Percentiles rank a stretch among this genome's conserved stretches.
Conservation (phyloP, 2,113 vertebrate genomes). For the Bombycilla garrulus region DNA sequence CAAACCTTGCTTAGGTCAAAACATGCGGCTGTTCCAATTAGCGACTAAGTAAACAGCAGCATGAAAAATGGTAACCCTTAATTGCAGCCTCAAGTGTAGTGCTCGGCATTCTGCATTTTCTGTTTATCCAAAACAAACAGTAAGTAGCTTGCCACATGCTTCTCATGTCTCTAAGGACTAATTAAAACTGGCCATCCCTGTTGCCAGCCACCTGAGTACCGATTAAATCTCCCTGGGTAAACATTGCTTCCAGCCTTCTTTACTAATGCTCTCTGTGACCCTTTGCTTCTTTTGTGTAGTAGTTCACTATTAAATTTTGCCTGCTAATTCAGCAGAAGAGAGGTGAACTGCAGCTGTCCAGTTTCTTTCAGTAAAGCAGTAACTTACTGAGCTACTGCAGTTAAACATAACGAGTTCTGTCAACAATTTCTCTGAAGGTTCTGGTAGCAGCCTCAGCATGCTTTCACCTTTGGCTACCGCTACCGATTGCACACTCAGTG, state of each 20-base stretch:
- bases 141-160: conserved; percentile 26
- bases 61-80: conserved; percentile 16
- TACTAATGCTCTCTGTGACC: not conserved
- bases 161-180: conserved; percentile 32
- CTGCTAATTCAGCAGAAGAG: not conserved
- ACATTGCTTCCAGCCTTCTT: not conserved
- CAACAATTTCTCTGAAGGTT: rapidly evolving
- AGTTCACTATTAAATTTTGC: not conserved
- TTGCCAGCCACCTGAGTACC: not conserved
- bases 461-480: not conserved
- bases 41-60: not conserved
- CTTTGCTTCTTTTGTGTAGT: not conserved
- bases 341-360: not conserved
- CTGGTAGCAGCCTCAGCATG: not conserved
- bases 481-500: rapidly evolving
- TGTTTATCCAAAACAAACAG: conserved; percentile 25
- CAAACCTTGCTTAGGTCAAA: not conserved
- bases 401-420: not conserved
- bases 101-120: not conserved
- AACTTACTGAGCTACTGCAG: not conserved
- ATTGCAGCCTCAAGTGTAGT: conserved; percentile 3
- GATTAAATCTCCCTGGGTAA: conserved; percentile 9
- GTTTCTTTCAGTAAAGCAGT: not conserved
- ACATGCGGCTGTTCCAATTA: not conserved
- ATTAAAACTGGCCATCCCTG: conserved; percentile 28